Percentiles rank a stretch among this genome's conserved stretches.
These are phyloP conservation scores for Halichoerus grypus DNA, from an alignment of 2,113 vertebrate genomes.

Conservation along the genomic window DNA sequence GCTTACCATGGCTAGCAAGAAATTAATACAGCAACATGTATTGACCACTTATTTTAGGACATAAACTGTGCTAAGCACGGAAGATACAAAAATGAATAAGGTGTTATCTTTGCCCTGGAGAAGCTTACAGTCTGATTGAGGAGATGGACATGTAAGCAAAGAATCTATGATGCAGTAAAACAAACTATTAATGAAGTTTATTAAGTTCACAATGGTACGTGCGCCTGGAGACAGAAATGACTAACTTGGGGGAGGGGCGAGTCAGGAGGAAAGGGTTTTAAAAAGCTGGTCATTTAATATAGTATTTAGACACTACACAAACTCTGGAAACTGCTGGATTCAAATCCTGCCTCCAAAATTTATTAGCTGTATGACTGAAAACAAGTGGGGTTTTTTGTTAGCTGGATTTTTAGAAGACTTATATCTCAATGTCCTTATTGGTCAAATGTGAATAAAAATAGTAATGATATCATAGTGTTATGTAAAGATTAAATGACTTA, in stretches of 20 bases:
- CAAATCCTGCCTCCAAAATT: background rate
- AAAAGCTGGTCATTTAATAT: background rate
- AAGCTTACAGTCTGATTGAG: background rate
- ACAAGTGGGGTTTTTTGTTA: background rate
- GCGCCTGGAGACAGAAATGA: background rate
- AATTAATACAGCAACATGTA: background rate
- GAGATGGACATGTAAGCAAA: background rate
- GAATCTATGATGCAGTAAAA: background rate
- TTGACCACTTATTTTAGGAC: background rate
- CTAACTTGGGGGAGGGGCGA: background rate
- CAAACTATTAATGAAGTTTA: background rate
- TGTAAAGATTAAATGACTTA: background rate
- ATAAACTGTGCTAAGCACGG: background rate
- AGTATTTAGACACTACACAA: background rate
- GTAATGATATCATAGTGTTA: background rate
- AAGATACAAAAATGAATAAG: background rate
- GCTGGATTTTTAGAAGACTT: background rate
- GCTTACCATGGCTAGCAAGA: background rate
- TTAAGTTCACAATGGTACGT: background rate
- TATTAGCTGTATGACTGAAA: background rate
- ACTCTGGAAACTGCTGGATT: background rate
- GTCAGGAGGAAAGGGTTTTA: background rate
- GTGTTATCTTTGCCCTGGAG: background rate
- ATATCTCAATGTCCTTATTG: background rate
- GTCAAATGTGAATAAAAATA: background rate